Evolutionary conservation across 1,140 invertebrate genomes (phyloP), one percentile per base, ranked within the genome.

Genomic region (Acromyrmex heyeri): DNA sequence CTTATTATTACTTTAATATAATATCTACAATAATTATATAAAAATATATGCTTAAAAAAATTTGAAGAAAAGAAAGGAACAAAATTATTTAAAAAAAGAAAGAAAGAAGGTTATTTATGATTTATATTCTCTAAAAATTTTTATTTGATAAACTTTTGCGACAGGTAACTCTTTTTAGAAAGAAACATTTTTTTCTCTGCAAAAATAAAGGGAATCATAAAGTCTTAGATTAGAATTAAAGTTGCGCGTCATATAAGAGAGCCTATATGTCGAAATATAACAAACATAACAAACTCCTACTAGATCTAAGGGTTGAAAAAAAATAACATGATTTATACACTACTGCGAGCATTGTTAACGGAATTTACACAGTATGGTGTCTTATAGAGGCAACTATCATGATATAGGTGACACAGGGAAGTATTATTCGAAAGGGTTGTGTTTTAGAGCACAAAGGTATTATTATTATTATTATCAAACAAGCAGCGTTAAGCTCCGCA

Each of bases 391-490:
- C 16, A 53, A 16, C 44, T 50, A 34, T 78, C 30, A 78, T 64
- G 62, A 78, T 64, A 61, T 50, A 50, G 18, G 6, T 78, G 48
- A 67, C 12, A 77, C 24, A 16, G 16, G 8, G n/a, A 62, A 67
- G 27, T 67, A 21, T 38, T 38, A 69, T 69, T 69, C 14, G n/a
- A 27, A n/a, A 18, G 5, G 48, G 30, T 48, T 38, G 76, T 21
- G 62, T 44, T 67, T 67, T 21, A 38, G 27, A 38, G 7, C 38
- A 67, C 21, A 57, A 44, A 67, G 50, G 18, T 78, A 77, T 65
- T 38, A 64, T 65, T 77, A 77, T 85, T 78, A 78, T 77, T n/a
- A 64, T 65, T 55, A 77, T 86, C 55, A 50, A 27, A 14, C 38
- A 50, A 30, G 18, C 27, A 65, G 16, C 16, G 27, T 27, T 76